These are phyloP conservation scores for Meles meles DNA, from an alignment of 2,113 vertebrate genomes.

Conservation along the genomic window DNA sequence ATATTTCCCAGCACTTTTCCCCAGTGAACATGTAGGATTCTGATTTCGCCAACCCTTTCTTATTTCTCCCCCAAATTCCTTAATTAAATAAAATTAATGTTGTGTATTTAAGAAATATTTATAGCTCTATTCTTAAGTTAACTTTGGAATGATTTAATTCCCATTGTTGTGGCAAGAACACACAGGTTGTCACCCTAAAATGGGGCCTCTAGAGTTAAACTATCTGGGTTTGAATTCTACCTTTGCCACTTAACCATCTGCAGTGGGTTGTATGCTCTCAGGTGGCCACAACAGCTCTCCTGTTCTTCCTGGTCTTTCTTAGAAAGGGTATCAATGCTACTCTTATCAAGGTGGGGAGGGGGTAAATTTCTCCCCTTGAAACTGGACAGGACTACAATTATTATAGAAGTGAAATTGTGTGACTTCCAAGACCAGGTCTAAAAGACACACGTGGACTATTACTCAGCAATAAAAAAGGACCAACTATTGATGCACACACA, in stretches of 20 bases:
- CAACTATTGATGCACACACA: background rate
- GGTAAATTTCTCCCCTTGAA: background rate
- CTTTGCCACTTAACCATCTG: background rate
- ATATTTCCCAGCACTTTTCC: background rate
- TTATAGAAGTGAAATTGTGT: background rate
- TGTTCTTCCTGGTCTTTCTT: background rate
- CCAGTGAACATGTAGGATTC: background rate
- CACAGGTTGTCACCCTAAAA: background rate
- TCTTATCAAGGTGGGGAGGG: background rate
- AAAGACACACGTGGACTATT: background rate
- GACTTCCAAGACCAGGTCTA: background rate
- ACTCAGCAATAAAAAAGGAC: background rate
- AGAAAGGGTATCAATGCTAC: background rate
- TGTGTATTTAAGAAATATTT: background rate
- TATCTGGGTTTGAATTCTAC: background rate
- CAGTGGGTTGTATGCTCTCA: background rate
- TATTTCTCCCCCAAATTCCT: background rate
- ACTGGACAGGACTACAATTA: background rate
- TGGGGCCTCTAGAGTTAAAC: background rate
- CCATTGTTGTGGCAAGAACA: background rate
- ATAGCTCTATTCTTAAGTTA: background rate
- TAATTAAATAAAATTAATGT: background rate
- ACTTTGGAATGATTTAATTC: background rate
- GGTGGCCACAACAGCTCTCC: background rate
- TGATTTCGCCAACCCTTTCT: background rate